phyloP scores from a whole-genome alignment of 2,888 invertebrate genomes.

The Drosophila testacea region DNA sequence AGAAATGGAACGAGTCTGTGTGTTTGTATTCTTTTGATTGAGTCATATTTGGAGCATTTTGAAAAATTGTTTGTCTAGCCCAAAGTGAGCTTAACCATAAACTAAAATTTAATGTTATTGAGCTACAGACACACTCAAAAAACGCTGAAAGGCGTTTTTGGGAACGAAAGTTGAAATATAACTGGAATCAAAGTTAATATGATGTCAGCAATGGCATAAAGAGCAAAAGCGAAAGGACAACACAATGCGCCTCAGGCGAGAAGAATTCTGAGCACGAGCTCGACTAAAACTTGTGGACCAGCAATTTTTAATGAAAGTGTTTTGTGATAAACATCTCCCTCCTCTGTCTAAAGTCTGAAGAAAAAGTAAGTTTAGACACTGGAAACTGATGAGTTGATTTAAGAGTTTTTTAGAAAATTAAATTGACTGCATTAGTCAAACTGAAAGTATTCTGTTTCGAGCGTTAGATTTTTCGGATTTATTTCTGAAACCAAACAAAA shows the following conservation, averaged over 20 bases:
- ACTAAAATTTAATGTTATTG: constrained; percentile 34
- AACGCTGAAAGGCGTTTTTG: constrained; percentile 18
- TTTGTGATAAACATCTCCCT: constrained; percentile 38
- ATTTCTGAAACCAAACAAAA: no score
- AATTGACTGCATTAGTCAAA: background rate
- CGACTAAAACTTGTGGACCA: constrained; percentile 34
- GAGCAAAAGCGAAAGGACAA: constrained; percentile 8
- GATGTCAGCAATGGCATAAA: constrained; percentile 4
- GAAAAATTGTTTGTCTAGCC: constrained; percentile 20
- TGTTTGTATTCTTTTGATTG: constrained; percentile 41
- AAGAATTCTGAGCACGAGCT: constrained; percentile 32
- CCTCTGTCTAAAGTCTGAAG: background rate
- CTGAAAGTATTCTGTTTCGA: background rate
- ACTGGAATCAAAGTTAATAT: constrained; percentile 36
- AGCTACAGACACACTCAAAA: constrained; percentile 19
- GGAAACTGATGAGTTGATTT: constrained; percentile 6
- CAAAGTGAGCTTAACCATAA: constrained; percentile 23
- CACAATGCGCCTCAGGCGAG: constrained; percentile 10
- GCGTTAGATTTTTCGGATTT: no score
- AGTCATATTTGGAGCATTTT: constrained; percentile 39
- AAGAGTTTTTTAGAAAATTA: background rate
- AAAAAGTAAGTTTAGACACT: constrained; percentile 7
- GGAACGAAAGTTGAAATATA: constrained; percentile 24
- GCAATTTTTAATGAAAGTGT: constrained; percentile 54
- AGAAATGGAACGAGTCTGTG: background rate